Percentiles rank a stretch among this genome's conserved stretches.
phyloP scores from a whole-genome alignment of 2,888 invertebrate species.

The Lamellibrachia satsuma region DNA sequence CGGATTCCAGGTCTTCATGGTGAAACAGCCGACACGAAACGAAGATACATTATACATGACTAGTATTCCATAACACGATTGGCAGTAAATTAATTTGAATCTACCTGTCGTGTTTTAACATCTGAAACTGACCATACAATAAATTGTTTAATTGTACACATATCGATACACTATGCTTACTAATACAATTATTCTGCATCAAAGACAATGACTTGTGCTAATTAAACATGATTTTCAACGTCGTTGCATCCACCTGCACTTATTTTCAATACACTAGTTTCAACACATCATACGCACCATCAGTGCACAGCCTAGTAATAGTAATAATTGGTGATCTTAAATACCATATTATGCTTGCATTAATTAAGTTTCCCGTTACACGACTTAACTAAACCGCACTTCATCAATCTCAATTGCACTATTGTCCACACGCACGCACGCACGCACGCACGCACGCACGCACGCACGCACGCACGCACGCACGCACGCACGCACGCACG shows the following conservation, averaged over 20 bases:
- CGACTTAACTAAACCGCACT: background rate
- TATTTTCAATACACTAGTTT: background rate
- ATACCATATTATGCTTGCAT: background rate
- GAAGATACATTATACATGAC: background rate
- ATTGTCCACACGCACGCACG: background rate
- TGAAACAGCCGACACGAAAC: background rate
- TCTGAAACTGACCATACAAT: background rate
- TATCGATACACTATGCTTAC: background rate
- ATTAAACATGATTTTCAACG: background rate
- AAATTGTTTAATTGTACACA: background rate
- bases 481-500: too few species aligned
- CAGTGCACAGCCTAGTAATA: background rate
- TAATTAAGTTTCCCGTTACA: background rate
- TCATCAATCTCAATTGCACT: background rate
- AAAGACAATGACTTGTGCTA: background rate
- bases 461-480: background rate
- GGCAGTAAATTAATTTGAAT: background rate
- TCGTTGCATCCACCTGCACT: background rate
- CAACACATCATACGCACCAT: background rate
- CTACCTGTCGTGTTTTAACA: background rate
- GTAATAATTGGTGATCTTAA: background rate
- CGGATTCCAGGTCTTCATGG: background rate
- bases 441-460: slow-evolving; percentile 14
- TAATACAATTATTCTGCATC: too few species aligned
- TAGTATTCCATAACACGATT: background rate